A percentile compares a stretch with the other conserved stretches of the same genome.
phyloP scores from a whole-genome alignment of 2,797 vertebrate genomes.

The Xenopus petersii region DNA sequence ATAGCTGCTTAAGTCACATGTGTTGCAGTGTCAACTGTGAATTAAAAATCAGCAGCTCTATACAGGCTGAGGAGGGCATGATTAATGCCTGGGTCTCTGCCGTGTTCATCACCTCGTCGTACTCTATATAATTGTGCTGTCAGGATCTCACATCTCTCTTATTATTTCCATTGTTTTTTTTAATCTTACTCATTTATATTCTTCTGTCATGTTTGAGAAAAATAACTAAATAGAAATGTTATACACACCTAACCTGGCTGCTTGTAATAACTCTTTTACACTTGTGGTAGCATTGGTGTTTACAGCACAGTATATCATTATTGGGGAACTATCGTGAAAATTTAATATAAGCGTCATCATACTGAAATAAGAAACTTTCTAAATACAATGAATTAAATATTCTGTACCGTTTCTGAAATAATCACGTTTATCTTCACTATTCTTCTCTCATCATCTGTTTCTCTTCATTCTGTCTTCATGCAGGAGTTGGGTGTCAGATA shows the following conservation, averaged over 20 bases:
- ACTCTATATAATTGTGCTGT: slow-evolving; percentile 41
- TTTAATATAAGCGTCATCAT: too few relatives aligned
- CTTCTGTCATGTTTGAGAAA: slow-evolving; percentile 2
- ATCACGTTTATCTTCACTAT: too few relatives aligned
- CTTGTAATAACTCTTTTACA: background rate
- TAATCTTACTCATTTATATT: slow-evolving; percentile 1
- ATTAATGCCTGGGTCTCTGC: slow-evolving; percentile 40
- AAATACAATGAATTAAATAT: too few relatives aligned
- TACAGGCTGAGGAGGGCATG: slow-evolving; percentile 44
- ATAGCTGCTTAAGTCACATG: slow-evolving; percentile 39
- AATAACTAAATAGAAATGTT: background rate
- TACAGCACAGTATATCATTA: too few relatives aligned
- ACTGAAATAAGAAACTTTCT: too few relatives aligned
- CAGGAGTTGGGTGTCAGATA: too few relatives aligned
- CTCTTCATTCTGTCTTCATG: too few relatives aligned
- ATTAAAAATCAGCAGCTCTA: slow-evolving; percentile 46
- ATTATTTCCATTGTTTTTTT: slow-evolving; percentile 4
- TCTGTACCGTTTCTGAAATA: too few relatives aligned
- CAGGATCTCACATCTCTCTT: slow-evolving; percentile 26
- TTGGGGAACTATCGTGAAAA: too few relatives aligned
- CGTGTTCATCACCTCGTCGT: slow-evolving; percentile 24
- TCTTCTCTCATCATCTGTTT: too few relatives aligned
- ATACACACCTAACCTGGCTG: background rate
- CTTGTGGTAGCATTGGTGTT: background rate
- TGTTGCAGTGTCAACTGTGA: background rate